phyloP scores from a whole-genome alignment of 2,888 invertebrate genomes.

The Lasioglossum morio region DNA sequence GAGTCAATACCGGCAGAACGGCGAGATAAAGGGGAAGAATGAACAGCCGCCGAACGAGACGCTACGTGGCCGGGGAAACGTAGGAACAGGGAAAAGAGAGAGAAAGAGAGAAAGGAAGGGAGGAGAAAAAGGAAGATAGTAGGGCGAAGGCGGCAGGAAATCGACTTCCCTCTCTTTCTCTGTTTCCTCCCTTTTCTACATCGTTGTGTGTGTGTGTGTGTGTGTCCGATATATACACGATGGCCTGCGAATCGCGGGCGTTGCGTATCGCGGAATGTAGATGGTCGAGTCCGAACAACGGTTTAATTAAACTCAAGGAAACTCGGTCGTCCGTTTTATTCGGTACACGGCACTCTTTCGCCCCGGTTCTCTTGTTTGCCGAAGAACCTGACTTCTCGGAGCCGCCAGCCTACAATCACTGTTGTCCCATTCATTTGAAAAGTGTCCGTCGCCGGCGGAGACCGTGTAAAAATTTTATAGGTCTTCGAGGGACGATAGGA shows the following conservation, averaged over 20 bases:
- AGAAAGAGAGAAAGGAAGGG: neutral
- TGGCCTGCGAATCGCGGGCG: neutral
- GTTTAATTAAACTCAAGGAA: conserved; percentile 78
- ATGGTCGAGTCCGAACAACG: conserved; percentile 48
- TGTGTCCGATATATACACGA: conserved; percentile 6
- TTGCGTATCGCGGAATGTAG: conserved; percentile 29
- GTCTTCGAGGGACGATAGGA: neutral
- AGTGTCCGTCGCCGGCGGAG: neutral
- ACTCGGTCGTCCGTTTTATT: conserved; percentile 35
- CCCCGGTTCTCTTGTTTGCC: neutral
- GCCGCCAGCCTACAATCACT: neutral
- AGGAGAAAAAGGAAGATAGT: neutral
- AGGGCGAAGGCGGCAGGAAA: conserved; percentile 30
- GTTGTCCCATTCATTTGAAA: neutral
- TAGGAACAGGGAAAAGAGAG: neutral
- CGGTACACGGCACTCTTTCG: conserved; percentile 28
- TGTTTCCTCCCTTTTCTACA: neutral
- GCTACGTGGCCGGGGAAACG: neutral
- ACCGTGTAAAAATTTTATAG: neutral
- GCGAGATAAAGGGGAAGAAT: conserved; percentile 32
- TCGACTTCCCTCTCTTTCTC: conserved; percentile 22
- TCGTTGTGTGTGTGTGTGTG: neutral
- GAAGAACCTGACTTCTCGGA: neutral
- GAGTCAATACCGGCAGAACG: conserved; percentile 31
- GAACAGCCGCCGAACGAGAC: conserved; percentile 6